Base-by-base conservation (phyloP, 2,888 invertebrate species). In the Ramazzottius varieornatus region DNA sequence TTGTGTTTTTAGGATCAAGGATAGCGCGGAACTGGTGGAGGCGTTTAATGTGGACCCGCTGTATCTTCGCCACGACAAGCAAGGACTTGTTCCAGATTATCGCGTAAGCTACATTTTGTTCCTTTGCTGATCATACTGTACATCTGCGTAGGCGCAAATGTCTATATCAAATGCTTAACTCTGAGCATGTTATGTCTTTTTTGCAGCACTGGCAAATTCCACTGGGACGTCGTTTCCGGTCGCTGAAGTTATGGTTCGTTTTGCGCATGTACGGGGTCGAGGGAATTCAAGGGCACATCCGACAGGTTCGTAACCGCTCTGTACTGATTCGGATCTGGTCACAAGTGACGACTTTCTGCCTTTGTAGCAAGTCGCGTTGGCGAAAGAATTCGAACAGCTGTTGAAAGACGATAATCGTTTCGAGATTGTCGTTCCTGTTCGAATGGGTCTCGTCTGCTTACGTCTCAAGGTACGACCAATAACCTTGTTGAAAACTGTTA, bases 361-460 rank as follows among this genome's bases (percentile, higher is more conserved):
- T 34, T 64, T 73, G 64, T 71, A 80, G 79, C 76, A 77, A 65
- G 74, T 79, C 0, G 54, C 67, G 20, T 77, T 92, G 68, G 91
- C 93, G 0, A 79, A 84, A 70, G 78, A 84, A 70, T 91, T 96
- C 73, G 86, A 86, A 68, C 75, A 81, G 0, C 76, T 86, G 33
- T 83, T 90, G 0, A 74, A 76, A 65, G 75, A 77, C 0, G 90
- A 93, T 74, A 76, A 80, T 0, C 80, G 86, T 68, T 94, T 93
- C 74, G 84, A 92, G 73, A 77, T 92, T 2, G 82, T 85, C 65
- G 82, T 81, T 66, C 87, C 92, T 71, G 90, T 90, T 2, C 81
- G 84, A n/a, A 83, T 98, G 82, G 96, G 88, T 0, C 78, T 94
- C 32, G 88, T 93, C 2, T 93, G 92, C 73, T 94, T 96, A 75